Conservation (phyloP, 2,113 vertebrate genomes). For the Cochlearius cochlearius region DNA sequence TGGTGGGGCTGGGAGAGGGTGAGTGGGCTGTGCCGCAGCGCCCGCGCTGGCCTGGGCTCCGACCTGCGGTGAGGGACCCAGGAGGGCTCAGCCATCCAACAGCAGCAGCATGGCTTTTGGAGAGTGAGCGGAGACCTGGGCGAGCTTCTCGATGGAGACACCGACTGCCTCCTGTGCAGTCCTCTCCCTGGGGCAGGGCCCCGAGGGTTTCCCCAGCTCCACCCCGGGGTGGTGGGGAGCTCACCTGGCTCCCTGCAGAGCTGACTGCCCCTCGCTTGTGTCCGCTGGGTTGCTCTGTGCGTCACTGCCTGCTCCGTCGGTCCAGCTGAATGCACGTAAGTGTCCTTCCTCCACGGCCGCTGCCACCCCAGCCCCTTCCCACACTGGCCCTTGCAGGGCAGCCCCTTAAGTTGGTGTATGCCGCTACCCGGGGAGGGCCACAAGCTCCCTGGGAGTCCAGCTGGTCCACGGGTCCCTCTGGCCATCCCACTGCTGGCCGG, state of each 20-base stretch:
- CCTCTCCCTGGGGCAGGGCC: not conserved
- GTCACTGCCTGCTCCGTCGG: not conserved
- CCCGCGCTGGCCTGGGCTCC: not conserved
- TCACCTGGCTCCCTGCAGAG: not conserved
- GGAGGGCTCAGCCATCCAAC: not conserved
- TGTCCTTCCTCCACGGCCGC: not conserved
- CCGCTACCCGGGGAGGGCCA: rapidly evolving
- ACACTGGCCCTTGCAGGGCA: not conserved
- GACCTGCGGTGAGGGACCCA: not conserved
- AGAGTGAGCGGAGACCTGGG: not conserved
- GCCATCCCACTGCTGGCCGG: not conserved
- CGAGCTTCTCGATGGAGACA: rapidly evolving
- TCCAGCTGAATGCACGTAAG: not conserved
- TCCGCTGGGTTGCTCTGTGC: not conserved
- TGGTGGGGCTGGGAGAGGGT: not conserved
- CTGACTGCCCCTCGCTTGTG: not conserved
- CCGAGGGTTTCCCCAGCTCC: not conserved
- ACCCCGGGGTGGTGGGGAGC: not conserved
- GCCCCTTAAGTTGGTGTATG: not conserved
- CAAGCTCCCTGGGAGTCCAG: not conserved
- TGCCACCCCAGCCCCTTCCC: not conserved
- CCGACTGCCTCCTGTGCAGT: not conserved
- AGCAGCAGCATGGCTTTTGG: not conserved
- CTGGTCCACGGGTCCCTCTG: not conserved
- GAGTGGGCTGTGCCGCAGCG: not conserved